Base-by-base conservation (phyloP, 2,797 vertebrate genomes). In the Antrozous pallidus region DNA sequence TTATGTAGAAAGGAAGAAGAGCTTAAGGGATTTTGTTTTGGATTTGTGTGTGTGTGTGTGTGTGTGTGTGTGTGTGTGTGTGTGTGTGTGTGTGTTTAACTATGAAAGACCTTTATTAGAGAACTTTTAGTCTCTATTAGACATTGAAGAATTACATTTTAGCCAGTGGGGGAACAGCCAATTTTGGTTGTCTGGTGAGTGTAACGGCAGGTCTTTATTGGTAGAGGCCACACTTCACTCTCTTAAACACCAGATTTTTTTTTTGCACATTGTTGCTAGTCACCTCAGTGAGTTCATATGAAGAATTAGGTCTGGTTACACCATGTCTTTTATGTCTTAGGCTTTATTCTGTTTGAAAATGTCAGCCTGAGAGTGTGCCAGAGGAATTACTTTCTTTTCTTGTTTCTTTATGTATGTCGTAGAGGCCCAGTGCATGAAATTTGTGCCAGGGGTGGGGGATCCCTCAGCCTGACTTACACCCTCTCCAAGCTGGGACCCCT, bases 331-430 rank as follows among this genome's bases (percentile, higher is more conserved):
- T 54, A 56, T 45, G 69, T 86, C 88, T 79, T 69, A 18, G 31
- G 77, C 70, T 95, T 78, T 96, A 47, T 94, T 95, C 89, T 91
- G 31, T 80, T 79, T 85, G 80, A 85, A 86, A 83, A 67, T 83
- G 49, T 56, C 73, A 85, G 91, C 93, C 22, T 18, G 36, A 89
- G 70, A 90, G 63, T 49, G 73, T 20, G 12, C 47, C 56, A 38
- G 74, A 95, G 38, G 31, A 90, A 90, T 93, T 94, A 88, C 63
- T 96, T 96, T 94, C 79, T 79, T 82, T 58, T 28, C 2, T 58
- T 58, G 26, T 58, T 58, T 58, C 56, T 58, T 58, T 28, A 58
- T 58, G 12, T 6, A 58, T 58, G 31, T 58, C 1, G 26, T 58
- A 14, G 56, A 58, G 56, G 11, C 26, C 56, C 12, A 28, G 56